phyloP scores from a whole-genome alignment of 2,888 invertebrate genomes.

The Tinea semifulvella region DNA sequence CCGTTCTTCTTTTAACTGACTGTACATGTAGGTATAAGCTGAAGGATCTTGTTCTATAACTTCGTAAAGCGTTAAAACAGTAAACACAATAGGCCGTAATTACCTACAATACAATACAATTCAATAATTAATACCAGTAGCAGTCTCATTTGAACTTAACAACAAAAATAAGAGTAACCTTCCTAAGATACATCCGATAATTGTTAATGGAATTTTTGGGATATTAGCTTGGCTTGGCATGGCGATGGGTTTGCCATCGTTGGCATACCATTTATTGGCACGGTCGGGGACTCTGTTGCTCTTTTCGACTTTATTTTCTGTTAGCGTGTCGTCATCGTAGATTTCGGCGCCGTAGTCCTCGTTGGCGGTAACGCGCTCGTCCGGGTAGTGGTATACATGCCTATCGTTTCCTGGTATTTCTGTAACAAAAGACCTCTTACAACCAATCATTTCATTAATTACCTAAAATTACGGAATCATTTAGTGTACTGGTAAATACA shows the following conservation, averaged over 20 bases:
- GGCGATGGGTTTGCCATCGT: conserved; percentile 44
- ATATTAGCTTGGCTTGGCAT: conserved; percentile 17
- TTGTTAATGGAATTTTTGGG: conserved; percentile 22
- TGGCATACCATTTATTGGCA: conserved; percentile 62
- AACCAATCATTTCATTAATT: too few species aligned
- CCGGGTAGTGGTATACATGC: conserved; percentile 51
- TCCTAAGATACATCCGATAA: conserved; percentile 26
- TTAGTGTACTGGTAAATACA: too few species aligned
- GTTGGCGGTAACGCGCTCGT: conserved; percentile 44
- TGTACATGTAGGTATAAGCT: too few species aligned
- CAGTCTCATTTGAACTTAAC: conserved; percentile 16
- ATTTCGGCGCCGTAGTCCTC: conserved; percentile 53
- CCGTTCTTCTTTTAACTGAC: too few species aligned
- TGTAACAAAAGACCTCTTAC: too few species aligned
- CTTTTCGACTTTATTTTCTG: conserved; percentile 39
- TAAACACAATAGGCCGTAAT: neutral
- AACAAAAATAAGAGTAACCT: conserved; percentile 16
- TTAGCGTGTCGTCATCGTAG: conserved; percentile 38
- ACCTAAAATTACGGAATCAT: too few species aligned
- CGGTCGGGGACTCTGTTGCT: conserved; percentile 57
- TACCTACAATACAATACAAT: conserved; percentile 1
- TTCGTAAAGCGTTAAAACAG: neutral
- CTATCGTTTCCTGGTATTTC: conserved; percentile 62
- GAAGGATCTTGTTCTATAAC: too few species aligned
- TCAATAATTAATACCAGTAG: conserved; percentile 9